Evolutionary conservation across 92 coral and sea anemone genomes (phyloP).

Genomic region (Heteractis magnifica): DNA sequence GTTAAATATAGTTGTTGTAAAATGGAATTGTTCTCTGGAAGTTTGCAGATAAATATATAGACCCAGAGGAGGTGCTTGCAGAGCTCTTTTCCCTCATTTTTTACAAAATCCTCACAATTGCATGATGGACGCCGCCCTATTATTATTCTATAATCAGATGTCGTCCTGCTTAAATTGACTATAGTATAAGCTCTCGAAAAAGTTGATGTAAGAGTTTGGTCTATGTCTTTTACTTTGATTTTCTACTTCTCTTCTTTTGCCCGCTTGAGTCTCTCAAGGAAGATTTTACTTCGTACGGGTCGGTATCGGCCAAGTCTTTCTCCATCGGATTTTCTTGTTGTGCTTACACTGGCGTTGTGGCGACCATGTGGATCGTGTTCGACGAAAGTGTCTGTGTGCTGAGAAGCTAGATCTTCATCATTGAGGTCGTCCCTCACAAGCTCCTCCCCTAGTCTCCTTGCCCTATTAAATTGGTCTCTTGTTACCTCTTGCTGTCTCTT

Average conservation of each 20-base stretch:
- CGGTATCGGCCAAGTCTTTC: conserved; percentile 29
- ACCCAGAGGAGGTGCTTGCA: background rate
- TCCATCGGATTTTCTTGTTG: background rate
- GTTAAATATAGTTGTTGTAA: conserved; percentile 9
- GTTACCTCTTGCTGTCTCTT: background rate
- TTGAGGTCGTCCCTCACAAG: conserved; percentile 7
- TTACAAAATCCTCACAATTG: too few species aligned
- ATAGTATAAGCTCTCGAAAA: too few species aligned
- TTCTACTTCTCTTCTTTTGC: conserved; percentile 17
- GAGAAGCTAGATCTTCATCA: conserved; percentile 11
- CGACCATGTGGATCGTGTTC: conserved; percentile 10
- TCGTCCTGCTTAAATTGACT: too few species aligned
- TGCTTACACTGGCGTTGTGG: conserved; percentile 19
- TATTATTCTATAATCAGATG: too few species aligned
- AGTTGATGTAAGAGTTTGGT: too few species aligned
- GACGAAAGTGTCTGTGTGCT: background rate
- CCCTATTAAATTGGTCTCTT: conserved; percentile 25
- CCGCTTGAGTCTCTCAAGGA: conserved; percentile 14
- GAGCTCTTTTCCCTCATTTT: too few species aligned
- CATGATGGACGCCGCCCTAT: too few species aligned
- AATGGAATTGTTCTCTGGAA: conserved; percentile 1
- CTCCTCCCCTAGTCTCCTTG: conserved; percentile 29
- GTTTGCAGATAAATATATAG: background rate
- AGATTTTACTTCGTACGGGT: conserved; percentile 17
- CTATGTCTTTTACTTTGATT: background rate